phyloP scores from a whole-genome alignment of 37 sponge, comb jelly and placozoan species.

The Crambe crambe region DNA sequence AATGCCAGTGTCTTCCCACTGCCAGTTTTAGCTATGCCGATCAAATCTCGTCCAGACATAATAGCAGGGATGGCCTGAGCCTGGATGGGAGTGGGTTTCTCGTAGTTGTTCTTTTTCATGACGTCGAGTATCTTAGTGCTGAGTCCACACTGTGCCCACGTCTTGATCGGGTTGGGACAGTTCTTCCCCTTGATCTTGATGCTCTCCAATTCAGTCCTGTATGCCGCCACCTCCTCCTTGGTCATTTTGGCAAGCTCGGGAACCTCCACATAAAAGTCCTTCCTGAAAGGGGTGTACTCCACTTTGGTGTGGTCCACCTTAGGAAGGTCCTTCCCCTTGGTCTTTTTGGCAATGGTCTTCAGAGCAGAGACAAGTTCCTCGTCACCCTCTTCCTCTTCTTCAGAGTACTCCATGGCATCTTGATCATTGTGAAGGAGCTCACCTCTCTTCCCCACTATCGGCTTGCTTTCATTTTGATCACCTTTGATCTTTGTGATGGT shows the following conservation, averaged over 20 bases:
- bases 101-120: slow-evolving; percentile 81
- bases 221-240: slow-evolving; percentile 75
- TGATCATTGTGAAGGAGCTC: slow-evolving; percentile 90
- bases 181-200: slow-evolving; percentile 92
- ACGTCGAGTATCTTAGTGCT: slow-evolving; percentile 75
- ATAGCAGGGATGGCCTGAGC: slow-evolving; percentile 94
- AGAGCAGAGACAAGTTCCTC: slow-evolving; percentile 72
- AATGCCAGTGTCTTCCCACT: slow-evolving; percentile 99
- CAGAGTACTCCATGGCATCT: slow-evolving; percentile 91
- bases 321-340: slow-evolving; percentile 89
- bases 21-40: slow-evolving; percentile 97
- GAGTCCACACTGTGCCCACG: slow-evolving; percentile 94
- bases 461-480: slow-evolving; percentile 23
- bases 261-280: slow-evolving; percentile 95
- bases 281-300: slow-evolving; percentile 83
- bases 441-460: slow-evolving; percentile 68
- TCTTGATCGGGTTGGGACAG: slow-evolving; percentile 95
- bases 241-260: slow-evolving; percentile 95
- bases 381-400: slow-evolving; percentile 80
- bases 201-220: slow-evolving; percentile 75
- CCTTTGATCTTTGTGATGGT: slow-evolving; percentile 45
- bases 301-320: slow-evolving; percentile 83
- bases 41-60: slow-evolving; percentile 96
- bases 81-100: slow-evolving; percentile 97
- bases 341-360: slow-evolving; percentile 62